A percentile compares a stretch with the other conserved stretches of the same genome.
phyloP scores from a whole-genome alignment of 2,888 invertebrate species.

The Pristionchus arcanus region DNA sequence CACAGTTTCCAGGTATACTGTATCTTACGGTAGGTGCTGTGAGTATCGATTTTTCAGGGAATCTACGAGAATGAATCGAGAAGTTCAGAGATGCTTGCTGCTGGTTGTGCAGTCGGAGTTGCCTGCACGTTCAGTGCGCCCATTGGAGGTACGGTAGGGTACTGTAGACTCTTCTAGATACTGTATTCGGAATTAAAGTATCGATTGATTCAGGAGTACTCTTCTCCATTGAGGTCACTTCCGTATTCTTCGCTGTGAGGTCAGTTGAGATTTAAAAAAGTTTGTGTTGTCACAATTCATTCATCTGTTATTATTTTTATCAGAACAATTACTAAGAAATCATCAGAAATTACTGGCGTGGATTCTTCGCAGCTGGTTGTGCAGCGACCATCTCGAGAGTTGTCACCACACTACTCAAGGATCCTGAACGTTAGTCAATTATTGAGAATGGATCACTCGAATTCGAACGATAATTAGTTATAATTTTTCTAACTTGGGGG shows the following conservation, averaged over 20 bases:
- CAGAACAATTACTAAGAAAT: neutral
- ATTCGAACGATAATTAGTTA: neutral
- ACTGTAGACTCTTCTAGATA: neutral
- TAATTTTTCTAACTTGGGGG: neutral
- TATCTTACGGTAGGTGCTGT: neutral
- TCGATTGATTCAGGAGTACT: constrained; percentile 52
- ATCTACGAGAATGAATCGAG: constrained; percentile 57
- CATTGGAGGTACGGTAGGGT: constrained; percentile 86
- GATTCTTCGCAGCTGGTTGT: constrained; percentile 55
- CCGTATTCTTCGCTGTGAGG: constrained; percentile 56
- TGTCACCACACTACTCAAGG: constrained; percentile 44
- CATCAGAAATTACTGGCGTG: constrained; percentile 53
- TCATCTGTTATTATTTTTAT: neutral
- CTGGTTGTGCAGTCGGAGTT: constrained; percentile 97
- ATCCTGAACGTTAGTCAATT: constrained; percentile 48
- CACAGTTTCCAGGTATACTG: constrained; percentile 81
- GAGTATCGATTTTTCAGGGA: neutral
- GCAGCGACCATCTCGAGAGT: constrained; percentile 34
- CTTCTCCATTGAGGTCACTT: constrained; percentile 55
- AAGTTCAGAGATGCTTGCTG: constrained; percentile 91
- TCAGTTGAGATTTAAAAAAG: neutral
- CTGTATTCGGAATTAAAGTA: neutral
- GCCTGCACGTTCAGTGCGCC: constrained; percentile 95
- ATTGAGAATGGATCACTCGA: neutral
- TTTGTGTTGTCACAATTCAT: neutral